Evolutionary conservation across 1,140 invertebrate species (phyloP), one percentile per base, ranked within the genome.

Genomic region (Macrotrachela quadricornifera): DNA sequence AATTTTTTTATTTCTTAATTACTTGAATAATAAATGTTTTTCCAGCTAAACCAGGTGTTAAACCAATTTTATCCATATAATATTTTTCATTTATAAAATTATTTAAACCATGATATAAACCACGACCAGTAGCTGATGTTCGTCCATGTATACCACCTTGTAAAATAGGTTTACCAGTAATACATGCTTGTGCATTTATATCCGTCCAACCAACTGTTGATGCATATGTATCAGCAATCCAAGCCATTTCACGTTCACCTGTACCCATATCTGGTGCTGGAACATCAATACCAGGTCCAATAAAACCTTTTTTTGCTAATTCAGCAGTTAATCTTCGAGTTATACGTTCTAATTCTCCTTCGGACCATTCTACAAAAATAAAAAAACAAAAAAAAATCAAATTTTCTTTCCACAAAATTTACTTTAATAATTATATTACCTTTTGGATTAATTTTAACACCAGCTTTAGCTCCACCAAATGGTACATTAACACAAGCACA

Each of bases 201-300:
- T 99, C 90, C 63, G 81, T 75, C 69, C 81, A 80, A 64, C 87
- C 90, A 63, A 94, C 79, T 40, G 92, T 97, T 70, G 94, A 91
- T 41, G 85, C 81, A 68, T 94, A 99, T 0, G 92, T 97, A 64
- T 99, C 92, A 9, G 91, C 88, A 66, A 99, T 94, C 91, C 90
- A 97, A 41, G 85, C 87, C 92, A 99, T 97, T 72, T 96, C 91
- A 46, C 90, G 77, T 71, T 96, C 92, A 40, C 88, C 87, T 12
- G 92, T 97, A 43, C 91, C 91, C 86, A 94, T 91, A 64, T 87
- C 84, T 43, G 92, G 92, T 41, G 92, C 92, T 43, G 90, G 90
- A 11, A 97, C 90, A 74, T 97, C 90, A 51, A 94, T 80, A 58
- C 86, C 88, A 58, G 90, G 88, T 64, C 85, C 90, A 71, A 97